Percentiles rank a stretch among this genome's conserved stretches.
phyloP scores from a whole-genome alignment of 2,888 invertebrate species.

The Drosophila mercatorum region DNA sequence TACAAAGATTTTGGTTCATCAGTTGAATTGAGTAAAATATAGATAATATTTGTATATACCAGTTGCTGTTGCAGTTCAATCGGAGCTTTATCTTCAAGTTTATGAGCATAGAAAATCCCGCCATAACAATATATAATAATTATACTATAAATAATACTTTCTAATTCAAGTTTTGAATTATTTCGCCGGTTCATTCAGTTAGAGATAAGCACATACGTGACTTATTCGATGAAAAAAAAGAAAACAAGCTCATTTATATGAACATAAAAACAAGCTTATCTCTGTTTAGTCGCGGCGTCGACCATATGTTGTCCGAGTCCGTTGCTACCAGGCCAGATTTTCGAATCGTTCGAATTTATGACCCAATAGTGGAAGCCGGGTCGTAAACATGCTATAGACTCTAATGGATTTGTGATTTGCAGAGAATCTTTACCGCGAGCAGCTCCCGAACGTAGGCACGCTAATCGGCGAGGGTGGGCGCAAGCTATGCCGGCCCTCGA shows the following conservation, averaged over 20 bases:
- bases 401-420: conserved; percentile 9
- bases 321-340: conserved; percentile 30
- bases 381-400: conserved; percentile 5
- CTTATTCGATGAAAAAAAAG: background rate
- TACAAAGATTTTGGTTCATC: background rate
- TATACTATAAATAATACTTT: background rate
- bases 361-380: background rate
- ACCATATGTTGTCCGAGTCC: conserved; percentile 19
- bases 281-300: conserved; percentile 20
- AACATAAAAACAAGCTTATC: conserved; percentile 34
- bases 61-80: background rate
- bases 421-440: conserved; percentile 81
- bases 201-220: conserved; percentile 24
- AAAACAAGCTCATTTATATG: background rate
- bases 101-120: background rate
- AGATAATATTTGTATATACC: background rate
- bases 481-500: conserved; percentile 85
- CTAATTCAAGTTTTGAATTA: background rate
- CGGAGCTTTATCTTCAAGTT: background rate
- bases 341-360: conserved; percentile 37
- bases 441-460: conserved; percentile 76
- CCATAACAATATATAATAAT: too few species aligned
- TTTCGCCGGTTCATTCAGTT: conserved; percentile 9
- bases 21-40: too few species aligned
- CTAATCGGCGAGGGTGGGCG: conserved; percentile 64